Conservation (phyloP, 35 echinoderm and acorn worm genomes). For the Diadema setosum region DNA sequence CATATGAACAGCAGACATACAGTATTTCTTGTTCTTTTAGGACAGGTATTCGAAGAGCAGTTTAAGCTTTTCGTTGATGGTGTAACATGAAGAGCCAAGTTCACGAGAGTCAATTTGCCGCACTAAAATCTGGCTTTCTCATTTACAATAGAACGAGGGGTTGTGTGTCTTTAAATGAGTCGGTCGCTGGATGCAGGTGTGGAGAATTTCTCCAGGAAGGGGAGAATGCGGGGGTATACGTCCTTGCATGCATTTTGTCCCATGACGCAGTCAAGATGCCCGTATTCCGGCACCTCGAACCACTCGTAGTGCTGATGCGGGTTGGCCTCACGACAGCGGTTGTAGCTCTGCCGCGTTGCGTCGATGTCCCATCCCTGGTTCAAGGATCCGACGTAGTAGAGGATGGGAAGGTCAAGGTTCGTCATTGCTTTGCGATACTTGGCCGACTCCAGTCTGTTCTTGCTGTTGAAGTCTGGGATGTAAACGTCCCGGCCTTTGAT, state of each 20-base stretch:
- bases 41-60: no score
- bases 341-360: slow-evolving; percentile 27
- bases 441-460: not conserved
- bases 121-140: no score
- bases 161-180: no score
- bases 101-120: no score
- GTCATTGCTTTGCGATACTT: not conserved
- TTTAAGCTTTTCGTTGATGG: no score
- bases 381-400: not conserved
- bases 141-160: no score
- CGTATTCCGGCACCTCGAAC: slow-evolving; percentile 40
- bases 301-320: slow-evolving; percentile 56
- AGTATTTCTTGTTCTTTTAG: no score
- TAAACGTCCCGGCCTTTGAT: not conserved
- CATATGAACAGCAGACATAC: no score
- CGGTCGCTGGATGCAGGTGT: no score
- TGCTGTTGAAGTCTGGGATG: slow-evolving; percentile 21
- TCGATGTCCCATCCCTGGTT: slow-evolving; percentile 55
- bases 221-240: slow-evolving; percentile 40
- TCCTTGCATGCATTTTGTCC: slow-evolving; percentile 38
- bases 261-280: slow-evolving; percentile 68
- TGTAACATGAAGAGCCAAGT: no score
- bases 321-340: slow-evolving; percentile 48
- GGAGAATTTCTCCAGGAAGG: slow-evolving; percentile 49
- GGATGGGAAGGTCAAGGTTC: not conserved